Evolutionary conservation across 2,113 vertebrate species (phyloP), one percentile per base, ranked within the genome.

Genomic region (Grammomys surdaster): DNA sequence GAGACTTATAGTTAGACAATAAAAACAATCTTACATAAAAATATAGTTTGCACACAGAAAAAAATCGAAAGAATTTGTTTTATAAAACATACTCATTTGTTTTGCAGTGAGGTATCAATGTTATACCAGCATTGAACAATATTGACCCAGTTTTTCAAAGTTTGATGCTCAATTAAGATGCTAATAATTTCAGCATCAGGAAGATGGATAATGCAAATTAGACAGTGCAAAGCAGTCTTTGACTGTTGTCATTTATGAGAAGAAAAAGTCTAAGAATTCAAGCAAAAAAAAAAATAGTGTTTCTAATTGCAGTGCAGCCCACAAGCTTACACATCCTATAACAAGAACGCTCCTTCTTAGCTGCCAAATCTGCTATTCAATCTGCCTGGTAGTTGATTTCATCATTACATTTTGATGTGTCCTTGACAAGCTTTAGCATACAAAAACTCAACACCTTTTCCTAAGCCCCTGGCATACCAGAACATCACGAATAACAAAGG

Each of bases 311-410:
- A 98, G 78, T 96, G 87, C 77, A 96, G 93, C 97, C 87, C 20
- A 7, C 95, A 97, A 95, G 95, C 94, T 96, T 96, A 95, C 92
- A 98, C 90, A 88, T 98, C 98, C 96, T 96, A 92, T 69, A 97
- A 97, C 80, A 87, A 94, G 94, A 96, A 93, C 96, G 90, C 86
- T 98, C 94, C 94, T 97, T 96, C 96, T 98, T 97, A 97, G 96
- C 97, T 98, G 97, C 96, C 48, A 13, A n/a, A 97, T 98, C 98
- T 98, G 94, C 97, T 97, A 89, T 88, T 98, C 97, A 97, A 98
- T 97, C 93, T 97, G 69, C 97, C 95, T 97, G 94, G 88, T 94
- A 97, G 95, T 97, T 94, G 26, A 48, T 97, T 98, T 96, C 96
- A 70, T 90, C 93, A 95, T 95, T 98, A 92, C 95, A 97, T 98